Conservation (phyloP, 1,140 invertebrate species). For the Nasonia longicornis region DNA sequence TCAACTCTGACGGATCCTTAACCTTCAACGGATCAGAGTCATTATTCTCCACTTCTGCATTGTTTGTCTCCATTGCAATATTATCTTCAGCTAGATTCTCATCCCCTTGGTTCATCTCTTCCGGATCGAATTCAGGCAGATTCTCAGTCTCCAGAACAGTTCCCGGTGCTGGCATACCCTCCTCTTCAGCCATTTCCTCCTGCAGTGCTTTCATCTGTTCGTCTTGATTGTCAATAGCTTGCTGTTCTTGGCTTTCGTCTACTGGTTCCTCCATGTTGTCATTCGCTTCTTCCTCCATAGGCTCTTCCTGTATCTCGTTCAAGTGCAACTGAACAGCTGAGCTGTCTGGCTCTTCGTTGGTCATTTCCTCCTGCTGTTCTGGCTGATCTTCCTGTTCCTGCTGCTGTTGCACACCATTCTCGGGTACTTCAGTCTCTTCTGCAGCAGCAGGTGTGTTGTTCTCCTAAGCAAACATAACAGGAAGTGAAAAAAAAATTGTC, state of each 20-base stretch:
- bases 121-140: slow-evolving; percentile 46
- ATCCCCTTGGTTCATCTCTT: slow-evolving; percentile 30
- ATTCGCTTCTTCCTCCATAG: slow-evolving; percentile 36
- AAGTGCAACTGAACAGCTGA: slow-evolving; percentile 26
- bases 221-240: slow-evolving; percentile 4
- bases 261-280: background rate
- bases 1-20: slow-evolving; percentile 22
- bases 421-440: slow-evolving; percentile 14
- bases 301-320: slow-evolving; percentile 10
- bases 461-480: slow-evolving; percentile 25
- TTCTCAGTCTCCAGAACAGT: slow-evolving; percentile 26
- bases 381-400: slow-evolving; percentile 14
- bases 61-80: background rate
- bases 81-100: slow-evolving; percentile 1
- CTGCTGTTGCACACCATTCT: slow-evolving; percentile 39
- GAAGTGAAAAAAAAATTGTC: background rate
- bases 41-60: background rate
- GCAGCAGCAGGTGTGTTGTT: background rate
- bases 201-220: background rate
- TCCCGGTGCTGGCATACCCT: slow-evolving; percentile 8
- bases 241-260: background rate
- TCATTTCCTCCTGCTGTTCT: slow-evolving; percentile 13
- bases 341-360: background rate
- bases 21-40: background rate
- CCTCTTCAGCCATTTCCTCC: slow-evolving; percentile 9